Base-by-base conservation (phyloP, 2,888 invertebrate species). In the Boloria euphrosyne region DNA sequence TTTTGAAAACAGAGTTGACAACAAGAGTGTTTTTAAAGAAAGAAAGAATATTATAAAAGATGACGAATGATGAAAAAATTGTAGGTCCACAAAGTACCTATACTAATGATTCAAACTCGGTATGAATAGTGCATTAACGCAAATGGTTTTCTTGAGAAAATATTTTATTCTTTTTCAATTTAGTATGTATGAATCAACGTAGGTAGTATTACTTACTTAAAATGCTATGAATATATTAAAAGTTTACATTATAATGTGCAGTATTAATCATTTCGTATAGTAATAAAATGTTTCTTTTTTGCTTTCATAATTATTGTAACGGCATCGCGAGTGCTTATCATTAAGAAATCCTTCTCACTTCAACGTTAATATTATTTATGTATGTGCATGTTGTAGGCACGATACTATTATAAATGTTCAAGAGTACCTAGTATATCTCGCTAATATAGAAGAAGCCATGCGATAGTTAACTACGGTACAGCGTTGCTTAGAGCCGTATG, bases 121-220 rank as follows among this genome's bases (percentile, higher is more conserved):
- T 57, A 57, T 57, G 57, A 57, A 57, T 57, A 57, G 57, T 57
- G 57, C 57, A 57, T 57, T 57, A 57, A 57, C 44, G 46, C 57
- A 57, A 57, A 57, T 27, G 57, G 44, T 22, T 44, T 46, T 44
- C 57, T 57, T 27, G 57, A 57, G 46, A 57, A 57, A 57, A 46
- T 57, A 5, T 13, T 57, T n/a, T 44, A 46, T 46, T 57, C 5
- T 27, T 22, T 13, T 10, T 54, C 7, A 13, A 38, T 54, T 13
- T 13, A 31, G 17, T 54, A 31, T n/a, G 6, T 31, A 31, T 31
- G 31, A 31, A 31, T 31, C 31, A 1, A 31, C 5, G 31, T 31
- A 31, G 31, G 31, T 31, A 31, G 31, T 31, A 31, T 31, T 31
- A 31, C 31, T 31, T 31, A 31, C 6, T 31, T 5, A 31, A 31